A percentile compares a stretch with the other conserved stretches of the same genome.
Conservation (phyloP, 1,140 invertebrate genomes). For the Camponotus pennsylvanicus region DNA sequence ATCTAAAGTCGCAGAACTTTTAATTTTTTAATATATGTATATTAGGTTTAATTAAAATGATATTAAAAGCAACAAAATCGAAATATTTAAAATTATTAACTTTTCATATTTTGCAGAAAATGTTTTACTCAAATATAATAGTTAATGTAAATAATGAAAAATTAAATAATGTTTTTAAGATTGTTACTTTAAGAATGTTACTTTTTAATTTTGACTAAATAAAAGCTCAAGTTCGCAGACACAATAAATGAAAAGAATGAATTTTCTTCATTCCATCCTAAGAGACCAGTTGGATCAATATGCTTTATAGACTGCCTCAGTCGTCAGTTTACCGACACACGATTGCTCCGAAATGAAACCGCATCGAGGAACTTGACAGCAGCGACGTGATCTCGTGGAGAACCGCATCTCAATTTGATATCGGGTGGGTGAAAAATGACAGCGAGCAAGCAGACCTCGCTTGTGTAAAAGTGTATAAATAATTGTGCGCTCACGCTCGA, state of each 20-base stretch:
- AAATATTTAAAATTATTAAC: background rate
- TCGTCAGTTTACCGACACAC: conserved; percentile 33
- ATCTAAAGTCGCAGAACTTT: too few relatives aligned
- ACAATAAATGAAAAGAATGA: too few relatives aligned
- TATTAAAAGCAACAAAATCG: background rate
- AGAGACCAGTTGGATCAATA: conserved; percentile 20
- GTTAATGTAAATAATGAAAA: background rate
- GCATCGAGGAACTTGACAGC: conserved; percentile 5
- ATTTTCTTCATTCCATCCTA: background rate
- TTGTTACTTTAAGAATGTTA: background rate
- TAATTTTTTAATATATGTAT: too few relatives aligned
- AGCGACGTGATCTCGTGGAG: conserved; percentile 5
- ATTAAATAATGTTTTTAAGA: background rate
- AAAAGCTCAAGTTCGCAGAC: background rate
- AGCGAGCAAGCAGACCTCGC: background rate
- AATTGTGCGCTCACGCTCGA: conserved; percentile 3
- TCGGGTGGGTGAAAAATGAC: conserved; percentile 31
- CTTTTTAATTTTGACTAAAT: background rate
- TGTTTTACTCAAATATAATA: background rate
- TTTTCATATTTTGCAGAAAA: background rate
- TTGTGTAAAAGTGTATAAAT: conserved; percentile 42
- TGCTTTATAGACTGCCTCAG: background rate
- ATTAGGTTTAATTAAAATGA: too few relatives aligned
- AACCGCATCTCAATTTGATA: background rate
- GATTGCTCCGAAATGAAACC: background rate